Evolutionary conservation across 1,140 invertebrate genomes (phyloP).

Genomic region (Anoplolepis gracilipes): DNA sequence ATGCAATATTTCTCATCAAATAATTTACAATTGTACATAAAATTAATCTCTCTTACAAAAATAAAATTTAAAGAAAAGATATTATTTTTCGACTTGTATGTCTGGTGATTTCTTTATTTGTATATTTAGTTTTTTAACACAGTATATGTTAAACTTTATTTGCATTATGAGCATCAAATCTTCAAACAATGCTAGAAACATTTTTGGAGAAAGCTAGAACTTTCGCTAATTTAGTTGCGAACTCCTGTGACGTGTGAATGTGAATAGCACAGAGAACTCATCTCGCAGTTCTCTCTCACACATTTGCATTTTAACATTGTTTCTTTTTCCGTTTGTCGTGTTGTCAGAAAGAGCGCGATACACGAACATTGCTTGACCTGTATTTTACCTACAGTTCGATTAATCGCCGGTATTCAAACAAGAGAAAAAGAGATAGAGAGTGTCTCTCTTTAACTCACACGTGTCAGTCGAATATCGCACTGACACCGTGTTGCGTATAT

Average conservation of each 20-base stretch:
- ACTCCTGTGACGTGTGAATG: neutral
- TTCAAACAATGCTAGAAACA: too few species aligned
- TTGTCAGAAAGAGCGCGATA: slow-evolving; percentile 20
- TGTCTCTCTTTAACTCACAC: slow-evolving; percentile 7
- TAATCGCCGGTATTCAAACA: slow-evolving; percentile 57
- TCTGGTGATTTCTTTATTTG: neutral
- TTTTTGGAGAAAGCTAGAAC: too few species aligned
- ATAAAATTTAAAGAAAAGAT: neutral
- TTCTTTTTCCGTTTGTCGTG: slow-evolving; percentile 26
- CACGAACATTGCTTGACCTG: slow-evolving; percentile 54
- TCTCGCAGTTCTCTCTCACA: neutral
- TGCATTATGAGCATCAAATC: neutral
- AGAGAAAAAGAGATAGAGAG: slow-evolving; percentile 28
- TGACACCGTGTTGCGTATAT: slow-evolving; percentile 48
- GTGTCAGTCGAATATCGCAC: neutral
- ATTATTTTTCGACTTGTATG: neutral
- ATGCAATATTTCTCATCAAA: neutral
- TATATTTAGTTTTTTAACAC: slow-evolving; percentile 1
- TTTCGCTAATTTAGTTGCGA: neutral
- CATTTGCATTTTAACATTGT: slow-evolving; percentile 15
- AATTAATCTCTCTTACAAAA: neutral
- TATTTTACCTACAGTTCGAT: slow-evolving; percentile 49
- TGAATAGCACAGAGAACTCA: slow-evolving; percentile 22
- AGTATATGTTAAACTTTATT: slow-evolving; percentile 12
- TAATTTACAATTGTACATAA: neutral